A percentile compares a stretch with the other conserved stretches of the same genome.
Conservation (phyloP, 2,888 invertebrate genomes). For the Escarpia spicata region DNA sequence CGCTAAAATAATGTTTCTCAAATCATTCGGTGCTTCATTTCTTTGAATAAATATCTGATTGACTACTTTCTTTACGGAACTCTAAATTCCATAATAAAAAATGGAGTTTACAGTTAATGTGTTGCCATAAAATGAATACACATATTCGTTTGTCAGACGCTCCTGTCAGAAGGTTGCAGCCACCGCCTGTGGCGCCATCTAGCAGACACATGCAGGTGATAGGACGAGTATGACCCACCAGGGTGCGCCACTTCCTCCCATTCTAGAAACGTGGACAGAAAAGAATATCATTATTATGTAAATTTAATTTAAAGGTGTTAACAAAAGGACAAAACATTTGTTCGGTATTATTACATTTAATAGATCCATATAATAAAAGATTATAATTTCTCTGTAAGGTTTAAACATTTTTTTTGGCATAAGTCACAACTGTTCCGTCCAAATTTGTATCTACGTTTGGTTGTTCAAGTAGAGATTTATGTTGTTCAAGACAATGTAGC, state of each 20-base stretch:
- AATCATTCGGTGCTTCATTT: neutral
- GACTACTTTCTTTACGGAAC: neutral
- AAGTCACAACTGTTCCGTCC: too few relatives aligned
- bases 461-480: too few relatives aligned
- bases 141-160: constrained; percentile 60
- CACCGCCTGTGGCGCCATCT: neutral
- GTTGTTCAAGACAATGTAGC: neutral
- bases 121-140: constrained; percentile 42
- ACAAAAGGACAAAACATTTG: too few relatives aligned
- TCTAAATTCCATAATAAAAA: neutral
- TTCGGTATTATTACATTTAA: too few relatives aligned
- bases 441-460: too few relatives aligned
- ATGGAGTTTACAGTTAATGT: neutral
- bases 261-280: constrained; percentile 40
- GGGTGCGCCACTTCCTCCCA: constrained; percentile 47
- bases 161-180: constrained; percentile 48
- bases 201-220: constrained; percentile 51
- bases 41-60: neutral
- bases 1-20: neutral
- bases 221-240: constrained; percentile 54
- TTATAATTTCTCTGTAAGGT: too few relatives aligned
- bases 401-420: too few relatives aligned
- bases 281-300: neutral
- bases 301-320: too few relatives aligned
- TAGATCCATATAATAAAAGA: too few relatives aligned